Percentiles rank a stretch among this genome's conserved stretches.
These are phyloP conservation scores for Dreissena rostriformis DNA, from an alignment of 1,140 invertebrate species.

Conservation along the genomic window DNA sequence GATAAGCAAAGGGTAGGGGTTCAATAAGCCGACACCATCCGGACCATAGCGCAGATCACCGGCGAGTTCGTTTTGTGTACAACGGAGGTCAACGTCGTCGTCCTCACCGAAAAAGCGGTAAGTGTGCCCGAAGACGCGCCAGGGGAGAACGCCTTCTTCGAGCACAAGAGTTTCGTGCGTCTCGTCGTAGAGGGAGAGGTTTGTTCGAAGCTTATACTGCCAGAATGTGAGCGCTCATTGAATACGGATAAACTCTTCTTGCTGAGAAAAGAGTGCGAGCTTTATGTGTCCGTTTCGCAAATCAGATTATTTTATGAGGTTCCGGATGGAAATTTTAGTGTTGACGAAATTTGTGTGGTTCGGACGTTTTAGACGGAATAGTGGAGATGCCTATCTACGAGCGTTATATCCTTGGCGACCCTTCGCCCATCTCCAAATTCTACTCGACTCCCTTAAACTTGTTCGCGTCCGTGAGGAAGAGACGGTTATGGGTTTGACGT, in stretches of 20 bases:
- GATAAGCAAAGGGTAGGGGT: slow-evolving; percentile 41
- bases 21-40: slow-evolving; percentile 37
- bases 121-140: neutral
- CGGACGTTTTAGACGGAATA: slow-evolving; percentile 49
- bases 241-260: slow-evolving; percentile 11
- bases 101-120: slow-evolving; percentile 2
- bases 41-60: neutral
- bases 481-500: slow-evolving; percentile 47
- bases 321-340: slow-evolving; percentile 46
- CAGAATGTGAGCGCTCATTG: neutral
- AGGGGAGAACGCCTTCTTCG: too few relatives aligned
- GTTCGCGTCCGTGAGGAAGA: slow-evolving; percentile 48
- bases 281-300: slow-evolving; percentile 35
- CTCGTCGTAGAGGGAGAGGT: slow-evolving; percentile 45
- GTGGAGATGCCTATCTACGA: slow-evolving; percentile 44
- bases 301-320: slow-evolving; percentile 53
- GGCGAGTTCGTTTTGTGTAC: slow-evolving; percentile 51
- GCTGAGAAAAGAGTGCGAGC: slow-evolving; percentile 40
- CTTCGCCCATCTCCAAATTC: slow-evolving; percentile 45
- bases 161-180: slow-evolving; percentile 13
- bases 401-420: slow-evolving; percentile 53
- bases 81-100: slow-evolving; percentile 42
- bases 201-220: slow-evolving; percentile 40
- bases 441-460: slow-evolving; percentile 51
- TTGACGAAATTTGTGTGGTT: slow-evolving; percentile 32